Conservation (phyloP, 2,113 vertebrate species). For the Sorex araneus region DNA sequence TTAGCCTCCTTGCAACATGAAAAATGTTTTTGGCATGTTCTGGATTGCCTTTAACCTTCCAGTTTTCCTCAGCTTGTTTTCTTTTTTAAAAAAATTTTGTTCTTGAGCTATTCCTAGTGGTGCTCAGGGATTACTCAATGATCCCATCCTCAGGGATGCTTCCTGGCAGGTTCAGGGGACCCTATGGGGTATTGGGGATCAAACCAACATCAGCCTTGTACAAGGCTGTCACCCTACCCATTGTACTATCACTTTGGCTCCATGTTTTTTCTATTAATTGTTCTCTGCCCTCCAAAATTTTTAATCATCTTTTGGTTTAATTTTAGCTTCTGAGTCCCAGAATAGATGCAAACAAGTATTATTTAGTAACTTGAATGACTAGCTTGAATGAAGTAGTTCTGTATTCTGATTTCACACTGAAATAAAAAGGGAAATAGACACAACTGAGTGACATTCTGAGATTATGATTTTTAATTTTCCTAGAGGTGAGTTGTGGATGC, state of each 20-base stretch:
- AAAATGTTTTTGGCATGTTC: not conserved
- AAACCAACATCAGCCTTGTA: too few relatives aligned
- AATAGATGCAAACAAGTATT: not conserved
- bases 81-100: too few relatives aligned
- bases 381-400: not conserved
- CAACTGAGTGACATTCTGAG: not conserved
- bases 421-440: not conserved
- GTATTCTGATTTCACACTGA: not conserved
- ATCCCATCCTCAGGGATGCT: too few relatives aligned
- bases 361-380: not conserved
- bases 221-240: too few relatives aligned
- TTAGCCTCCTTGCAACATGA: constrained; percentile 3
- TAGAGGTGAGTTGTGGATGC: not conserved
- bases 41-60: accelerated
- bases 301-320: not conserved
- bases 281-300: not conserved
- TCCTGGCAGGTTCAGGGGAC: too few relatives aligned
- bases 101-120: too few relatives aligned
- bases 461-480: constrained; percentile 12
- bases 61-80: not conserved
- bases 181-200: too few relatives aligned
- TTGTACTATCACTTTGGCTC: too few relatives aligned
- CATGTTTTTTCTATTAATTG: not conserved
- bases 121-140: too few relatives aligned
- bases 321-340: not conserved